Evolutionary conservation across 2,797 vertebrate genomes (phyloP), one percentile per base, ranked within the genome.

Genomic region (Cephalopachus bancanus): DNA sequence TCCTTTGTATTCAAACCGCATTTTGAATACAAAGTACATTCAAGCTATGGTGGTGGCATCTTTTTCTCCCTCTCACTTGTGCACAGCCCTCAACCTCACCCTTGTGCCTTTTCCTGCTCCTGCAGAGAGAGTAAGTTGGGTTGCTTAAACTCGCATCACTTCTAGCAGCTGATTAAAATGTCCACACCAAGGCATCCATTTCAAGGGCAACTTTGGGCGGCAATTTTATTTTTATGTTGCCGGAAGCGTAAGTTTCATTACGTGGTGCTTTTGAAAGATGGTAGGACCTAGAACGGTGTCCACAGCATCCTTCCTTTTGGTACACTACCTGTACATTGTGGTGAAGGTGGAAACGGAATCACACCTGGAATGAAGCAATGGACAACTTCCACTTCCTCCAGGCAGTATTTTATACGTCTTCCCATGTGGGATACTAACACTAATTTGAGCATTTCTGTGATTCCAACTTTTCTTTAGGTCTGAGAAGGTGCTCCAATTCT

Each of bases 201-300:
- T 2, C 5, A 10, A 51, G 15, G 7, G 7, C 49, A 91, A 33
- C 7, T 15, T 85, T 60, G 91, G 51, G 1, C 28, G 84, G 89
- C 2, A 65, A 44, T 37, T 71, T 79, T 69, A 71, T 7, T 33
- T 88, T 92, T 90, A 59, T 44, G 15, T 26, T 57, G 59, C 75
- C 67, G 12, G 33, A 87, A 86, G n/a, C 65, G 10, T n/a, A 76
- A 71, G 11, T 49, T 69, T 26, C 60, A 30, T 69, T 92, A 75
- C 57, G 93, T 89, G 67, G 19, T 84, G 24, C 55, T 92, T 95
- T 49, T 80, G 28, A 94, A 93, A 88, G 7, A 85, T 5, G n/a
- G 6, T 37, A 55, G 62, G n/a, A 75, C 65, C 81, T 72, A 49
- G 26, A 74, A 59, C 14, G 30, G 16, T 75, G 60, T 84, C 75